These are phyloP conservation scores for Eumeta japonica DNA, from an alignment of 1,140 invertebrate genomes.

Conservation along the genomic window DNA sequence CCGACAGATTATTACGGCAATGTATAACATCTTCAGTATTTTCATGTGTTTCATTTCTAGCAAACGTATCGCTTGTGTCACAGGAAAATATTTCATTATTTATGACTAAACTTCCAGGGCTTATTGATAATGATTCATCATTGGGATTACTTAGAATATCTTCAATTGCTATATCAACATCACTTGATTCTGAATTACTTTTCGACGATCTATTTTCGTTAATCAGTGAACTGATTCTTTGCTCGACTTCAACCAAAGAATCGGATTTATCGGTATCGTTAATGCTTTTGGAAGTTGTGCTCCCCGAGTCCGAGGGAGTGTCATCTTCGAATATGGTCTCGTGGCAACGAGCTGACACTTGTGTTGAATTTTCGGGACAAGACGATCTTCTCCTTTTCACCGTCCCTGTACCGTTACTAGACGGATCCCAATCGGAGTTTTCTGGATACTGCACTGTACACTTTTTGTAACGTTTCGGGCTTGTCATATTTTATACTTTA, in stretches of 20 bases:
- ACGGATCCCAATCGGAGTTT: conserved; percentile 65
- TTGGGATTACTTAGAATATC: conserved; percentile 33
- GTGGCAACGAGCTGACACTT: conserved; percentile 14
- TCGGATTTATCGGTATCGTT: conserved; percentile 37
- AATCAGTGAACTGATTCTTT: conserved; percentile 50
- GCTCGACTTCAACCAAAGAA: conserved; percentile 40
- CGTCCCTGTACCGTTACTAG: conserved; percentile 66
- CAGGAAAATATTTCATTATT: conserved; percentile 21
- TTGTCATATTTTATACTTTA: conserved; percentile 53
- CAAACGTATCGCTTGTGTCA: conserved; percentile 37
- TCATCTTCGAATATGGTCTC: conserved; percentile 34
- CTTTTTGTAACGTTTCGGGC: conserved; percentile 49
- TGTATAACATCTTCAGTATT: conserved; percentile 15
- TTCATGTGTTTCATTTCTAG: conserved; percentile 19
- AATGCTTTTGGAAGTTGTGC: conserved; percentile 33
- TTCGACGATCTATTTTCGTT: conserved; percentile 47
- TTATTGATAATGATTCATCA: conserved; percentile 15
- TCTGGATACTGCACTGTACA: conserved; percentile 34
- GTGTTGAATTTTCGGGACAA: conserved; percentile 39
- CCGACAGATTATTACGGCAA: conserved; percentile 7
- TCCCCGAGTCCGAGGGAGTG: conserved; percentile 42
- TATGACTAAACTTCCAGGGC: neutral
- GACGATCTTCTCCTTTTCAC: conserved; percentile 63
- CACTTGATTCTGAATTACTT: conserved; percentile 47
- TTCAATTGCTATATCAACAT: conserved; percentile 43